Evolutionary conservation across 1,140 invertebrate species (phyloP), one percentile per base, ranked within the genome.

Genomic region (Drosophila kanapiae): DNA sequence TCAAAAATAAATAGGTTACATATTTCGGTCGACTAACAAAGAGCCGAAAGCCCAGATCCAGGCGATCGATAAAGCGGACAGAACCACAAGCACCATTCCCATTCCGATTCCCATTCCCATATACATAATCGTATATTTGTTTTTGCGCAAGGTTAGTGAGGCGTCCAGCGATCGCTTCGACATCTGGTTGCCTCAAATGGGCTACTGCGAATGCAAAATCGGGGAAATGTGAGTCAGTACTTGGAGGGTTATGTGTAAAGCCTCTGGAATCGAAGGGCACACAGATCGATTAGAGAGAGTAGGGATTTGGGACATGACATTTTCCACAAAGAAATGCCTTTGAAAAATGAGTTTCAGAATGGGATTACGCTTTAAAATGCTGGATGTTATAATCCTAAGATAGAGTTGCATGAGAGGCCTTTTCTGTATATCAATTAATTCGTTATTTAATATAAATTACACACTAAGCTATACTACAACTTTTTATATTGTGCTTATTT

Each of bases 1-100:
- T 90, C 67, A 67, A 88, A 90, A 90, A 88, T 90, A 88, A 85
- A 90, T 90, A 67, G 84, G 81, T 85, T 90, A 90, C 85, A 90
- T 88, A 62, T 71, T 68, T 60, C 78, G 77, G 40, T 40, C 61
- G 60, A 51, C 56, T 33, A 68, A 75, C 40, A 72, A 72, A 72
- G 67, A 72, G 58, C 67, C 67, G 16, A 72, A 71, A 72, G 53
- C 45, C 31, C 43, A 72, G 69, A 60, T 72, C 67, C n/a, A 58
- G 29, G 29, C 67, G 37, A 51, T 42, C 51, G 67, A 72, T 72
- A 60, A 69, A 59, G 54, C 63, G 16, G 29, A 6, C 40, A 37
- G 27, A 18, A 37, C 59, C 72, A 65, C 23, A 75, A 65, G 23
- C 49, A 35, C 10, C 49, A 18, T 54, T 54, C 16, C 18, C 37